A percentile compares a stretch with the other conserved stretches of the same genome.
phyloP scores from a whole-genome alignment of 2,113 vertebrate species.

The Hypanus sabinus region DNA sequence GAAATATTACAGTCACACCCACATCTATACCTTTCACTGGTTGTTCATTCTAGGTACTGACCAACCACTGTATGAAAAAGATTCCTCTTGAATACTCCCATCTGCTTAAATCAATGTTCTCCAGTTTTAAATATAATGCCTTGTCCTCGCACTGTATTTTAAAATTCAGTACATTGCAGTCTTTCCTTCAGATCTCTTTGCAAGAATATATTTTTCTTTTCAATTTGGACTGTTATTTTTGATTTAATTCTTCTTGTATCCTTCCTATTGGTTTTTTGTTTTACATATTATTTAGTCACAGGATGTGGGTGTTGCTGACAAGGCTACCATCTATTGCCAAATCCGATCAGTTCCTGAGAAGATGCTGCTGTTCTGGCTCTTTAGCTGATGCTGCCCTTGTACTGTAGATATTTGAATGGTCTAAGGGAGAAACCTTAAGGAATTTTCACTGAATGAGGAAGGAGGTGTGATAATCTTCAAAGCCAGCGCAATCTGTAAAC shows the following conservation, averaged over 20 bases:
- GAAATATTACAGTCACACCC: too few species aligned
- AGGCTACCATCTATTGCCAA: background rate
- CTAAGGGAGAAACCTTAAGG: background rate
- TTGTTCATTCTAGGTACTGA: too few species aligned
- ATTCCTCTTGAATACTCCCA: too few species aligned
- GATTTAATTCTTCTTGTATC: background rate
- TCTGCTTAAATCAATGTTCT: too few species aligned
- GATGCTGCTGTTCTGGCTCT: background rate
- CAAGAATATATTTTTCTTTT: background rate
- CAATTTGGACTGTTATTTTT: background rate
- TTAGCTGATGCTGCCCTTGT: background rate
- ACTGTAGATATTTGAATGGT: background rate
- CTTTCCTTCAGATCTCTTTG: background rate
- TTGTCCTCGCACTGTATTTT: background rate
- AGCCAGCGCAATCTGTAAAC: background rate
- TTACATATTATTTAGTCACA: background rate
- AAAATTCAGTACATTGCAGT: background rate
- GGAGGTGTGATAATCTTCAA: background rate
- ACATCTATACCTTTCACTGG: too few species aligned
- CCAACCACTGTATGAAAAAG: too few species aligned
- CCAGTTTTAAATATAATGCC: background rate
- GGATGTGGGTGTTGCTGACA: background rate
- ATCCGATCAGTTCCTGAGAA: background rate
- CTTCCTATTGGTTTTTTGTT: background rate
- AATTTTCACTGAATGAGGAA: background rate